Conservation (phyloP, 2,888 invertebrate species). For the Loripinus fragilis region DNA sequence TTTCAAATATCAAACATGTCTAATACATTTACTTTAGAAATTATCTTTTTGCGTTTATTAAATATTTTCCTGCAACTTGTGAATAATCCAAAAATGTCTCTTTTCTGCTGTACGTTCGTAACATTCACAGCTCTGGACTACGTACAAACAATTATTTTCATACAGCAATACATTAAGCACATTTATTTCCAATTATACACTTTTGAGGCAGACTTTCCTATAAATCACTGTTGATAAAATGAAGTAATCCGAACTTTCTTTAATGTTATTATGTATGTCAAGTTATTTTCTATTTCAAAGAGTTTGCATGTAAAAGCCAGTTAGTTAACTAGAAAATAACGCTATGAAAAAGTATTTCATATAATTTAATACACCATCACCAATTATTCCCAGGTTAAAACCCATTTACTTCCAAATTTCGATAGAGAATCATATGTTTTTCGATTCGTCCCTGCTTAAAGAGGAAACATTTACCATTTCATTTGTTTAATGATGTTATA, state of each 20-base stretch:
- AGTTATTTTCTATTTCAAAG: no score
- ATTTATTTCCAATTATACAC: no score
- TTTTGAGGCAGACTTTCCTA: no score
- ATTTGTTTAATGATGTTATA: slow-evolving; percentile 2
- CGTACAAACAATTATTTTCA: neutral
- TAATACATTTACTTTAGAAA: neutral
- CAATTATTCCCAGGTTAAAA: neutral
- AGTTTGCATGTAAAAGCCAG: no score
- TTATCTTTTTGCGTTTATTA: neutral
- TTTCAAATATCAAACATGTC: neutral
- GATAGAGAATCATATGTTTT: neutral
- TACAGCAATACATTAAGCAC: no score
- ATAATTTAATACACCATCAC: no score
- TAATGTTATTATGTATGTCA: no score
- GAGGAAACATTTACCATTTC: neutral
- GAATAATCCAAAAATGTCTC: neutral
- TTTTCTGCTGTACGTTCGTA: neutral
- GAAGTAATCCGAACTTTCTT: no score
- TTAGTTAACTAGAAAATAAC: no score
- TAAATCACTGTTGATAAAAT: no score
- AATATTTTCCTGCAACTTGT: neutral
- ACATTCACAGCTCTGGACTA: neutral
- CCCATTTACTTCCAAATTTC: neutral
- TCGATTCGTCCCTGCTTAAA: neutral
- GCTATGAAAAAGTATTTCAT: no score